phyloP scores from a whole-genome alignment of 2,888 invertebrate genomes.

The Nasonovia ribisnigri region DNA sequence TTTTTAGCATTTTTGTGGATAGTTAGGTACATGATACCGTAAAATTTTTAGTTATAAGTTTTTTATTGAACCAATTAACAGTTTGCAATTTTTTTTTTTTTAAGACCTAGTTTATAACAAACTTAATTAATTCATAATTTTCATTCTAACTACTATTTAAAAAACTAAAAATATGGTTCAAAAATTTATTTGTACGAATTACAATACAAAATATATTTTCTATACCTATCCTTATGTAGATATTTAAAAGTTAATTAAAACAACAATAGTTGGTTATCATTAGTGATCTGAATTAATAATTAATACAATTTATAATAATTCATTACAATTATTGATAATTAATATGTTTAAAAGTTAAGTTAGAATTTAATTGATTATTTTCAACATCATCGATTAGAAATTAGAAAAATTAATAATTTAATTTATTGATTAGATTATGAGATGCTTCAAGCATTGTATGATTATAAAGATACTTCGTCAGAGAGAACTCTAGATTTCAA shows the following conservation, averaged over 20 bases:
- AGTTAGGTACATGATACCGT: not conserved
- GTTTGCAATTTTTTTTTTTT: not conserved
- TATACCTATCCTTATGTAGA: too few species aligned
- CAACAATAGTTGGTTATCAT: not conserved
- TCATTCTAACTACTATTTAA: too few species aligned
- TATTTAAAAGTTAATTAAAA: not conserved
- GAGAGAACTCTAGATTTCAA: conserved; percentile 86
- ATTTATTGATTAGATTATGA: conserved; percentile 71
- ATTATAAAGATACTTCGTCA: conserved; percentile 83
- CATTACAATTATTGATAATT: too few species aligned
- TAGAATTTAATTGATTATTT: too few species aligned
- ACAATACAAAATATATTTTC: not conserved
- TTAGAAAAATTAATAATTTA: too few species aligned
- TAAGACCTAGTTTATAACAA: not conserved
- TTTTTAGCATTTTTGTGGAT: not conserved
- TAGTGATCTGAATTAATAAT: not conserved
- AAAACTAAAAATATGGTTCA: too few species aligned
- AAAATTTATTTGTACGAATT: too few species aligned
- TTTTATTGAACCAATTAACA: not conserved
- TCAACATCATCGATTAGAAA: too few species aligned
- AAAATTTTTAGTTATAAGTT: not conserved
- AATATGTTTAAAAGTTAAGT: too few species aligned
- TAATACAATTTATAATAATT: too few species aligned
- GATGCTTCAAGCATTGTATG: conserved; percentile 86
- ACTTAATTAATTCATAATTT: not conserved